Evolutionary conservation across 2,888 invertebrate species (phyloP).

Genomic region (Acrocyrtus sp.): DNA sequence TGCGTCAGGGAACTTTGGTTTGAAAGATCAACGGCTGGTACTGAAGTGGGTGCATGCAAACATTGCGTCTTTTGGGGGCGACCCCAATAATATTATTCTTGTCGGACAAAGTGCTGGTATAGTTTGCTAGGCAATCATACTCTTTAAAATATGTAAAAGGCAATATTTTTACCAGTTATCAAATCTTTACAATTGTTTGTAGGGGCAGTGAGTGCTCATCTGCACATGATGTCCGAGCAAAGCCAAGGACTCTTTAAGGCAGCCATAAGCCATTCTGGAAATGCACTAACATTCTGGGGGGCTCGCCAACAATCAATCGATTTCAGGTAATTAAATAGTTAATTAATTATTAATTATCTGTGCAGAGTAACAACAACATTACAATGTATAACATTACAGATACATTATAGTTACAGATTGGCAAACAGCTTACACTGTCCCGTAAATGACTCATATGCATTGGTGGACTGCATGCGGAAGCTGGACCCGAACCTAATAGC

Average conservation of each 20-base stretch:
- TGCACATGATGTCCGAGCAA: constrained; percentile 43
- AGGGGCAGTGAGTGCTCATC: constrained; percentile 37
- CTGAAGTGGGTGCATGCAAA: constrained; percentile 49
- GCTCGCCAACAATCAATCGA: constrained; percentile 49
- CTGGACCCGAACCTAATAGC: constrained; percentile 48
- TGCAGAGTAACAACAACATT: too few relatives aligned
- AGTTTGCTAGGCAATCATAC: too few relatives aligned
- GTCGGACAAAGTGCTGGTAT: constrained; percentile 45
- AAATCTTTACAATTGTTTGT: not conserved
- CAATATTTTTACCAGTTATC: not conserved
- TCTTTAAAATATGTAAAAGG: not conserved
- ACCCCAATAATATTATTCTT: constrained; percentile 31
- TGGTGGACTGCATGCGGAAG: constrained; percentile 51
- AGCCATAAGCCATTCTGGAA: constrained; percentile 52
- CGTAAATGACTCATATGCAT: constrained; percentile 37
- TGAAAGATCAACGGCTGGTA: constrained; percentile 53
- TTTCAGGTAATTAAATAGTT: too few relatives aligned
- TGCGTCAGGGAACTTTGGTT: constrained; percentile 43
- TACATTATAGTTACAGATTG: constrained; percentile 33
- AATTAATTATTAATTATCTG: too few relatives aligned
- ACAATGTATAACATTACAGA: too few relatives aligned
- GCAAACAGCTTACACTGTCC: constrained; percentile 48
- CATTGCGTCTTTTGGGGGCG: constrained; percentile 50
- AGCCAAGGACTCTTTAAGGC: constrained; percentile 41
- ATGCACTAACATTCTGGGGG: constrained; percentile 54